Evolutionary conservation across 2,888 invertebrate genomes (phyloP).

Genomic region (Priapulus caudatus): DNA sequence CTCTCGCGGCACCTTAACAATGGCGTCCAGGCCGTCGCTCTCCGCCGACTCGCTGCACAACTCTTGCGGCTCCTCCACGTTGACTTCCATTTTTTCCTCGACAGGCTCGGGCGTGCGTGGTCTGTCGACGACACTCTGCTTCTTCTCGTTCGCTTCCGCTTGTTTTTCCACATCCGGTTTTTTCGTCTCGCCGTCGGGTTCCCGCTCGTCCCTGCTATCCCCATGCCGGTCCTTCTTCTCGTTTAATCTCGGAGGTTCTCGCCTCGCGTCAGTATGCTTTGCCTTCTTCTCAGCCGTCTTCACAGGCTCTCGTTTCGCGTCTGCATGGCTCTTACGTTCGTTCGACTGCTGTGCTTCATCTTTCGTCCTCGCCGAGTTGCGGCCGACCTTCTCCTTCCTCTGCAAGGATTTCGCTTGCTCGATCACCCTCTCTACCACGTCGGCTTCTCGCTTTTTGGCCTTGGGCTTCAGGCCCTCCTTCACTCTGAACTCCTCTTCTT

Average conservation of each 20-base stretch:
- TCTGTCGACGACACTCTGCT: no score
- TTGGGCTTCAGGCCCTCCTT: constrained; percentile 3
- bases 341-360: background rate
- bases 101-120: no score
- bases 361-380: constrained; percentile 1
- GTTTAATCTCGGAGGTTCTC: no score
- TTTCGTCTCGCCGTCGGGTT: no score
- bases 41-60: no score
- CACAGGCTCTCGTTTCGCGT: no score
- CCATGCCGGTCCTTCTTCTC: no score
- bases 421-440: background rate
- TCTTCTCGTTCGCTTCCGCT: background rate
- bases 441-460: background rate
- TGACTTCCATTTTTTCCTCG: background rate
- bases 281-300: background rate
- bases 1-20: background rate
- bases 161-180: background rate
- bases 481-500: background rate
- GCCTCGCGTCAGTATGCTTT: no score
- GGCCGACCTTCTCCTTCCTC: no score
- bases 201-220: no score
- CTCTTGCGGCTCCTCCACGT: no score
- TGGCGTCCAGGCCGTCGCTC: background rate
- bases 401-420: no score
- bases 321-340: background rate